Percentiles rank a stretch among this genome's conserved stretches.
Evolutionary conservation across 2,113 vertebrate genomes (phyloP).

Genomic region (Hippotragus niger): DNA sequence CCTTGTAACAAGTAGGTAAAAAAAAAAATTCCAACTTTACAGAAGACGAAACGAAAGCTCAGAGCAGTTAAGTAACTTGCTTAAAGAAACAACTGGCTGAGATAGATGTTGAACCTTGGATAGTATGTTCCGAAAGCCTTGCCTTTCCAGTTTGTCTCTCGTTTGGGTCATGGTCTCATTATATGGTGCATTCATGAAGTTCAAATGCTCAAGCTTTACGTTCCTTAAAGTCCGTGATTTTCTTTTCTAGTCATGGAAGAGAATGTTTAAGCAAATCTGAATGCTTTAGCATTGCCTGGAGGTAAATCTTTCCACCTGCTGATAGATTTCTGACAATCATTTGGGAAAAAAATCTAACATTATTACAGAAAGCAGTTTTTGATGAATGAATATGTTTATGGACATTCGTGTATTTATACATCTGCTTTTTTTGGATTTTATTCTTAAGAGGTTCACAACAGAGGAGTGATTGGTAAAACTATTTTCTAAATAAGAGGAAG

Average conservation of each 20-base stretch:
- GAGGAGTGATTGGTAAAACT: neutral
- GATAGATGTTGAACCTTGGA: neutral
- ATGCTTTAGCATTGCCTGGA: neutral
- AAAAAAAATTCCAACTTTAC: neutral
- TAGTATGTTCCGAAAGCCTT: neutral
- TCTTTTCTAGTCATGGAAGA: neutral
- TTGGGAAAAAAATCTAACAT: neutral
- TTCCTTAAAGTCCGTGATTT: neutral
- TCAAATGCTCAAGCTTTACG: neutral
- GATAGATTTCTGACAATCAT: neutral
- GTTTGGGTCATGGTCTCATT: neutral
- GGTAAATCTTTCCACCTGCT: neutral
- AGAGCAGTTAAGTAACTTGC: slow-evolving; percentile 14
- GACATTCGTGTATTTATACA: neutral
- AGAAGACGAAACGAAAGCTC: slow-evolving; percentile 6
- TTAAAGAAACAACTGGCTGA: neutral
- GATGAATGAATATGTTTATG: neutral
- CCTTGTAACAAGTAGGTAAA: neutral
- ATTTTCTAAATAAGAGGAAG: neutral
- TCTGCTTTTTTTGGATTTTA: neutral
- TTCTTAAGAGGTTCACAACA: slow-evolving; percentile 16
- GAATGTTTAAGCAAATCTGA: neutral
- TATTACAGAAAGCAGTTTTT: neutral
- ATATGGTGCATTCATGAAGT: neutral
- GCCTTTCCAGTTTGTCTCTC: neutral